Evolutionary conservation across 2,113 vertebrate genomes (phyloP).

Genomic region (Saccopteryx bilineata): DNA sequence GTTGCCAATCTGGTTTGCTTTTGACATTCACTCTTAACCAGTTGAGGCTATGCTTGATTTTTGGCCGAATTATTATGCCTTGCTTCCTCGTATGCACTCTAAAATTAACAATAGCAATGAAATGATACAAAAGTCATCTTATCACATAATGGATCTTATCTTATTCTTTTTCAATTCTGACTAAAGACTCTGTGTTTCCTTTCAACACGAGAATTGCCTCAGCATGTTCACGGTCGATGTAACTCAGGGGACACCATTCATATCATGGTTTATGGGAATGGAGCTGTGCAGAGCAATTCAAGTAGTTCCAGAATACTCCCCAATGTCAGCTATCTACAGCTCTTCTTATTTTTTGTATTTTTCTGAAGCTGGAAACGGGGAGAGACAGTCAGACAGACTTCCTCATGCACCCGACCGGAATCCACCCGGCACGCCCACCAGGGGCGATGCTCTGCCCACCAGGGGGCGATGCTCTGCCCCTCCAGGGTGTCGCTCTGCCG

Average conservation of each 20-base stretch:
- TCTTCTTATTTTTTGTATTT: neutral
- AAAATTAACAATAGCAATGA: neutral
- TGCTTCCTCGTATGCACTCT: neutral
- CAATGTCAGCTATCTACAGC: neutral
- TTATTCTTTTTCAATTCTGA: neutral
- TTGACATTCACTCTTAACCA: neutral
- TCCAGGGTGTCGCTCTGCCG: too few relatives aligned
- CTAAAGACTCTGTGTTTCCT: neutral
- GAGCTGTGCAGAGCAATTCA: neutral
- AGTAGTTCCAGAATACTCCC: neutral
- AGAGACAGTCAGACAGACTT: too few relatives aligned
- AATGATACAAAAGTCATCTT: constrained; percentile 11
- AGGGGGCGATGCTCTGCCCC: too few relatives aligned
- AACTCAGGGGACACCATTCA: neutral
- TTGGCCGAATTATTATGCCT: neutral
- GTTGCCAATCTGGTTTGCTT: constrained; percentile 34
- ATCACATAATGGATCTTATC: neutral
- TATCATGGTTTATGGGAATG: fast-evolving
- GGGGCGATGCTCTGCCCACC: too few relatives aligned
- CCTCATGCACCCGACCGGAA: too few relatives aligned
- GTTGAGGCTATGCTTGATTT: neutral
- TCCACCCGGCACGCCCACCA: too few relatives aligned
- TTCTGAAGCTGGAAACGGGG: too few relatives aligned
- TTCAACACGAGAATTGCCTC: neutral
- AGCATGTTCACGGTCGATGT: neutral